Evolutionary conservation across 2,888 invertebrate genomes (phyloP), one percentile per base, ranked within the genome.

Genomic region (Epiblema foenella): DNA sequence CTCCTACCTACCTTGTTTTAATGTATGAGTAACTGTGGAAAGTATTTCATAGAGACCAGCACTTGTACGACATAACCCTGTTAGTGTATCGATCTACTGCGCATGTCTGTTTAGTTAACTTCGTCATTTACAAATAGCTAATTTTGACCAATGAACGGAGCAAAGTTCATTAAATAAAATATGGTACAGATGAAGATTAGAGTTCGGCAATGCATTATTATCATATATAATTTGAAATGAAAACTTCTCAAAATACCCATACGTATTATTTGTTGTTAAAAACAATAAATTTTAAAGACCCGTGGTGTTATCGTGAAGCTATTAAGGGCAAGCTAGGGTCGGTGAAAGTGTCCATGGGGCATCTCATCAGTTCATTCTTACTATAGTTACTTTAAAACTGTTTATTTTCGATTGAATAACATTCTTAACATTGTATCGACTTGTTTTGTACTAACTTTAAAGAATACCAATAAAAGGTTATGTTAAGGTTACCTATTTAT

Each of bases 321-420:
- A 73, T 73, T 73, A 73, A 69, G 73, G 73, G 66, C 73, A 73
- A 69, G 49, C 46, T 58, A 73, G 69, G 69, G 73, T 62, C 65
- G 68, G 73, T 62, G 73, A 73, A 73, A 73, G 73, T 73, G 71
- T 67, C 51, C 29, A 46, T 37, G 33, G 56, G 37, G 29, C 59
- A 52, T n/a, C 37, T 51, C 33, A 18, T 52, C 60, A 49, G 56
- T 49, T 60, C 56, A 60, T 56, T 70, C 69, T 71, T 56, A 57
- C 56, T 17, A n/a, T n/a, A 10, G 54, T 56, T 29, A 56, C 49
- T 66, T 42, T 67, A 62, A 33, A 59, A 60, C 24, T 60, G 20
- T 56, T 60, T 42, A 49, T 60, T 54, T 58, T 49, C 51, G 18
- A 58, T 66, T 56, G 54, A 46, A 11, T 24, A 15, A 39, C 39